Conservation (phyloP, 1,140 invertebrate genomes). For the Papilio machaon region DNA sequence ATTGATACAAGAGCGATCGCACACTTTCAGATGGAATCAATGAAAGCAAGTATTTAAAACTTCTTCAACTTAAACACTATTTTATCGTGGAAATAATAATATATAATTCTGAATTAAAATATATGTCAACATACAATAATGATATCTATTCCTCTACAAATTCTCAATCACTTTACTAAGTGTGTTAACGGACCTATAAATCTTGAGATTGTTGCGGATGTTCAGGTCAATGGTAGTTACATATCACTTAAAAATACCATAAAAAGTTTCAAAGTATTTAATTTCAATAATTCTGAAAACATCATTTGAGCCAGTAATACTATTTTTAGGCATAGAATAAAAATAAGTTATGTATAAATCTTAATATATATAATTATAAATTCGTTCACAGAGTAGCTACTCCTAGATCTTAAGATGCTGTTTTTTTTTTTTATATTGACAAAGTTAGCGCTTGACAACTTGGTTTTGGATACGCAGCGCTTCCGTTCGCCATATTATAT, state of each 20-base stretch:
- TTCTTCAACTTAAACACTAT: not conserved
- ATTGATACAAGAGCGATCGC: constrained; percentile 21
- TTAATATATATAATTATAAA: not conserved
- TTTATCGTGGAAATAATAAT: not conserved
- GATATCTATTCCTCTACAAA: too few species aligned
- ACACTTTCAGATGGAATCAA: not conserved
- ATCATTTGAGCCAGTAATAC: not conserved
- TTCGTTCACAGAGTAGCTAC: not conserved
- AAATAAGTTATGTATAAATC: not conserved
- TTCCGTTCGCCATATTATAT: not conserved
- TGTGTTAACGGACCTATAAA: not conserved
- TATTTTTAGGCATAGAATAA: not conserved
- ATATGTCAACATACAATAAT: not conserved
- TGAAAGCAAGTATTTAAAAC: not conserved
- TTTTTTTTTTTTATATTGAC: too few species aligned
- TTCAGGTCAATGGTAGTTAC: not conserved
- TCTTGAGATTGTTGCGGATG: not conserved
- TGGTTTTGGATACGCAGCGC: not conserved
- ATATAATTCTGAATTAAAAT: not conserved
- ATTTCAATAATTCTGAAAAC: not conserved
- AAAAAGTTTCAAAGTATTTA: not conserved
- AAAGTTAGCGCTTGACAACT: too few species aligned
- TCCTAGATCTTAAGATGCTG: not conserved
- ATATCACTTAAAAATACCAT: not conserved
- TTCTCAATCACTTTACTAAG: not conserved